Conservation (phyloP, 2,113 vertebrate genomes). For the Suricata suricatta region DNA sequence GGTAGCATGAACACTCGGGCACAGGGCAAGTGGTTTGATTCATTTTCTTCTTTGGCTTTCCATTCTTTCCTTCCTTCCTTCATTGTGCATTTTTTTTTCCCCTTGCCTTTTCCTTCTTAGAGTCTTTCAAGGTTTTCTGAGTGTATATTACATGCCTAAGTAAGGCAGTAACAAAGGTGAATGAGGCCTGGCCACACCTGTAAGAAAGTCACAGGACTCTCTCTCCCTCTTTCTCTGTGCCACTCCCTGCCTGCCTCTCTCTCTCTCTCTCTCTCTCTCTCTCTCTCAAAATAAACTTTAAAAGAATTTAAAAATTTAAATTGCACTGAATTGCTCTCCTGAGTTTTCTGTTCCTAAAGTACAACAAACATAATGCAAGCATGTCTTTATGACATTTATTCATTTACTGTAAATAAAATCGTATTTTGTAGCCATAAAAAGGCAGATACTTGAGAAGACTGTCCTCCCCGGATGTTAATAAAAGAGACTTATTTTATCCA, state of each 20-base stretch:
- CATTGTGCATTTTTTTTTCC: neutral
- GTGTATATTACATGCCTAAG: too few species aligned
- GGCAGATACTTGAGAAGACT: neutral
- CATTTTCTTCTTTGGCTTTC: neutral
- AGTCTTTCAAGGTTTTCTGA: neutral
- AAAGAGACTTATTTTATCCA: neutral
- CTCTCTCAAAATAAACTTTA: too few species aligned
- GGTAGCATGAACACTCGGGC: neutral
- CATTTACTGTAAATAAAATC: neutral
- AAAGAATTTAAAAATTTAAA: neutral
- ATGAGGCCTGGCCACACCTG: too few species aligned
- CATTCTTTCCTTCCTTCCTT: neutral
- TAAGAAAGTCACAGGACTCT: neutral
- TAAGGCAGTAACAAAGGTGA: neutral
- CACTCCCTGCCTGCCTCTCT: too few species aligned
- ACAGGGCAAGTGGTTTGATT: accelerated
- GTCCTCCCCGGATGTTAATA: neutral
- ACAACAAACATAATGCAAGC: neutral
- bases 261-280: too few species aligned
- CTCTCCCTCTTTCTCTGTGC: too few species aligned
- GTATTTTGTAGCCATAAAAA: neutral
- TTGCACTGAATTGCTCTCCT: neutral
- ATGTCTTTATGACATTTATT: neutral
- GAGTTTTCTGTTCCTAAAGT: neutral
- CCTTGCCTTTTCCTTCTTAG: neutral